Conservation (phyloP, 2,113 vertebrate species). For the Sebastes schlegelii region DNA sequence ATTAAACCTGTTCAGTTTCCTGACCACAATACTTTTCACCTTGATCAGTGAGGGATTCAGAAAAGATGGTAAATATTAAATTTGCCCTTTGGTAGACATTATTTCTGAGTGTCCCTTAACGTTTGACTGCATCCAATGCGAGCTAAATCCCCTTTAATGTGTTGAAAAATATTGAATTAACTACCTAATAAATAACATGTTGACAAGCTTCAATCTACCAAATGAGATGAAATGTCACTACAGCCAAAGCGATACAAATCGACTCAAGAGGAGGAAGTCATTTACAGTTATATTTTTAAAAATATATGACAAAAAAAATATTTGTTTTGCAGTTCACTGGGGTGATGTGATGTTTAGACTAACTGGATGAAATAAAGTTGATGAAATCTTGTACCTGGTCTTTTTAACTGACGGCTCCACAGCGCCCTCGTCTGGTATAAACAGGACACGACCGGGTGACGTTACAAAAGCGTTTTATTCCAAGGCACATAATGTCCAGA, state of each 20-base stretch:
- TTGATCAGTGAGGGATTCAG: conserved; percentile 9
- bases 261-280: conserved; percentile 32
- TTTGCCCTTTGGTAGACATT: conserved; percentile 4
- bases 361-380: conserved; percentile 84
- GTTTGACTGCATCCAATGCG: conserved; percentile 10
- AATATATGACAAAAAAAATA: conserved; percentile 66
- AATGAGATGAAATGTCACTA: conserved; percentile 46
- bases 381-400: conserved; percentile 30
- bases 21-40: conserved; percentile 9
- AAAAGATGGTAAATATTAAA: conserved; percentile 15
- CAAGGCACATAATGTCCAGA: conserved; percentile 70
- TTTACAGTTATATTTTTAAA: conserved; percentile 57
- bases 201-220: conserved; percentile 42
- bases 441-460: not conserved
- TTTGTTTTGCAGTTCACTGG: conserved; percentile 73
- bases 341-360: conserved; percentile 81
- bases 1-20: conserved; percentile 36
- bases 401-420: not conserved
- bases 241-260: conserved; percentile 64
- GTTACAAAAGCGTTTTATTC: conserved; percentile 67
- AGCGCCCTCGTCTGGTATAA: conserved; percentile 52
- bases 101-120: conserved; percentile 9
- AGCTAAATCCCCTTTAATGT: conserved; percentile 14
- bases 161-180: conserved; percentile 8
- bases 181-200: conserved; percentile 24